Evolutionary conservation across 2,888 invertebrate species (phyloP).

Genomic region (Shargacucullia verbasci): DNA sequence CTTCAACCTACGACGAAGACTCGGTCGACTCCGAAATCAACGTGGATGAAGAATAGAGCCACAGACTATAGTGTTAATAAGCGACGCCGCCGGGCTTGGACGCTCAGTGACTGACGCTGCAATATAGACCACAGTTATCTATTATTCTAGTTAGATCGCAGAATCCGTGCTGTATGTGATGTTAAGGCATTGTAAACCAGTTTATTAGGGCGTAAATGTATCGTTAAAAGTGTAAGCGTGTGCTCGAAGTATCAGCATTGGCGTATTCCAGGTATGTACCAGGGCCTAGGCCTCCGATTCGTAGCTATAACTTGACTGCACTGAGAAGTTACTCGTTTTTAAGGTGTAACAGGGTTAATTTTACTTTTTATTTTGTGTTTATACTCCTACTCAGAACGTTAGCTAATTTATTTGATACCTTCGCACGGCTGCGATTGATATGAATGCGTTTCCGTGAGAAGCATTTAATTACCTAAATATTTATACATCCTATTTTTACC

Average conservation of each 20-base stretch:
- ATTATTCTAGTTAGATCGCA: slow-evolving; percentile 74
- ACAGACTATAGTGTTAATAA: slow-evolving; percentile 75
- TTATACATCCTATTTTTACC: slow-evolving; percentile 76
- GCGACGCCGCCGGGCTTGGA: slow-evolving; percentile 63
- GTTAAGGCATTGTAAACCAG: slow-evolving; percentile 75
- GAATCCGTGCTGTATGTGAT: slow-evolving; percentile 79
- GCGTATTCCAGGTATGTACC: slow-evolving; percentile 82
- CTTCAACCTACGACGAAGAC: slow-evolving; percentile 87
- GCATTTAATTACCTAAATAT: slow-evolving; percentile 78
- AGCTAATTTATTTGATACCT: slow-evolving; percentile 71
- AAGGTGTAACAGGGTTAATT: slow-evolving; percentile 82
- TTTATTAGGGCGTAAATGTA: slow-evolving; percentile 73
- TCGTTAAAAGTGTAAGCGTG: slow-evolving; percentile 79
- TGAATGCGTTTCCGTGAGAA: slow-evolving; percentile 59
- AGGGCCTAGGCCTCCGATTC: slow-evolving; percentile 48
- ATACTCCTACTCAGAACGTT: slow-evolving; percentile 62
- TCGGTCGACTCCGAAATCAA: slow-evolving; percentile 87
- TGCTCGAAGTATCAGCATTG: slow-evolving; percentile 75
- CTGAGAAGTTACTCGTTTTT: slow-evolving; percentile 59
- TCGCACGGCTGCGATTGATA: slow-evolving; percentile 55
- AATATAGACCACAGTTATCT: slow-evolving; percentile 75
- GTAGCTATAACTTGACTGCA: slow-evolving; percentile 51
- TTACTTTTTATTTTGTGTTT: slow-evolving; percentile 66
- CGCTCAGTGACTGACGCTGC: slow-evolving; percentile 74
- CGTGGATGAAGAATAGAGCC: slow-evolving; percentile 85